A percentile compares a stretch with the other conserved stretches of the same genome.
phyloP scores from a whole-genome alignment of 92 coral and sea anemone genomes.

The Porites rus region DNA sequence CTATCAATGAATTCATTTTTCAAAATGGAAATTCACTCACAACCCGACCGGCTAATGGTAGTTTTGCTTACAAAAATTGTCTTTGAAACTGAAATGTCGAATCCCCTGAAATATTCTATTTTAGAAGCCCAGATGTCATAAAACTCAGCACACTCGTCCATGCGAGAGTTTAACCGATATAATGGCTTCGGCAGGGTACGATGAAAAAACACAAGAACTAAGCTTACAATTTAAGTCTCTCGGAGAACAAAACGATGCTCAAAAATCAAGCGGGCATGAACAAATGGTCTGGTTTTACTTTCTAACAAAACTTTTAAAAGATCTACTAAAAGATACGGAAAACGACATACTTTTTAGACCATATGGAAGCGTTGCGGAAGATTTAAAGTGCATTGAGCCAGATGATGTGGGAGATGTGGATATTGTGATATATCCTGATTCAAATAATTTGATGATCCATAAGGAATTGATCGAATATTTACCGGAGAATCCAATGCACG shows the following conservation, averaged over 20 bases:
- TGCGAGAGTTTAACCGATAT: background rate
- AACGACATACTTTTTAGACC: constrained; percentile 16
- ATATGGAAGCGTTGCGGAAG: constrained; percentile 73
- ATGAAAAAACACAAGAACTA: constrained; percentile 19
- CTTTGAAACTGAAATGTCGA: background rate
- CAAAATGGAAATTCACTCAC: too few relatives aligned
- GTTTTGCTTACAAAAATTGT: too few relatives aligned
- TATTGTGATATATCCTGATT: constrained; percentile 57
- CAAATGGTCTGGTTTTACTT: background rate
- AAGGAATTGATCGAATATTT: constrained; percentile 49
- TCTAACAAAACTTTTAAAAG: background rate
- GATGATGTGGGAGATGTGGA: constrained; percentile 78
- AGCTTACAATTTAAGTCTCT: constrained; percentile 33
- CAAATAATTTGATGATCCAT: constrained; percentile 47
- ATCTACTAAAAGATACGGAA: background rate
- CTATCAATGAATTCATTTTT: too few relatives aligned
- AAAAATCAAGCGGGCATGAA: constrained; percentile 15
- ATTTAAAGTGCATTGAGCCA: constrained; percentile 45
- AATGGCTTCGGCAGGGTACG: constrained; percentile 18
- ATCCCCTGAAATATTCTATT: too few relatives aligned
- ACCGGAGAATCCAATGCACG: constrained; percentile 41
- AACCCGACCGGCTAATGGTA: too few relatives aligned
- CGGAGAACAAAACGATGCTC: constrained; percentile 23
- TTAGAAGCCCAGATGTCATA: too few relatives aligned
- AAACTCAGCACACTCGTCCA: too few relatives aligned